Evolutionary conservation across 2,113 vertebrate species (phyloP).

Genomic region (Pelusios castaneus): DNA sequence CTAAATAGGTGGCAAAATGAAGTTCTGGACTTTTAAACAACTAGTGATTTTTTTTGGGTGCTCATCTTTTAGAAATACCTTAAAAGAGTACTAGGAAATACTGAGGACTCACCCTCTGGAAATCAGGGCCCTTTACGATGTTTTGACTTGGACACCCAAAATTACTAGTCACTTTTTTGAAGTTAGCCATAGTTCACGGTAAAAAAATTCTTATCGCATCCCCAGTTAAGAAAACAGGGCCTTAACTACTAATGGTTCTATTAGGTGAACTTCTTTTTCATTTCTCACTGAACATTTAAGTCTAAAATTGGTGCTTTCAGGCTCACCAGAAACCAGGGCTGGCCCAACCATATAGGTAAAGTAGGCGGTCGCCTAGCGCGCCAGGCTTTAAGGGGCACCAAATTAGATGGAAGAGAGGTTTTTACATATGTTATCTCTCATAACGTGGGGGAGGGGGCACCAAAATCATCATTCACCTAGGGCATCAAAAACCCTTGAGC

Average conservation of each 20-base stretch:
- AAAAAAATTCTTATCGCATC: not conserved
- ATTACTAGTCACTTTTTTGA: not conserved
- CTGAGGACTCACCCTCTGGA: not conserved
- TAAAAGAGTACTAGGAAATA: not conserved
- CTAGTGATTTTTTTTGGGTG: not conserved
- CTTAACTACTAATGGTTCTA: not conserved
- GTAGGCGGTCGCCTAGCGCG: too few relatives aligned
- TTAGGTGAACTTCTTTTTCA: not conserved
- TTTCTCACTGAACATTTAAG: not conserved
- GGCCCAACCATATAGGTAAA: too few relatives aligned
- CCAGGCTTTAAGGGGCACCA: too few relatives aligned
- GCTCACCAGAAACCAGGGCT: too few relatives aligned
- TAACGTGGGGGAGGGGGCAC: too few relatives aligned
- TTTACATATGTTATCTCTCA: too few relatives aligned
- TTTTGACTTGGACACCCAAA: not conserved
- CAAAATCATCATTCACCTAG: too few relatives aligned
- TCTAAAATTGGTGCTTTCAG: not conserved
- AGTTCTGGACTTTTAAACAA: not conserved
- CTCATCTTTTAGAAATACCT: not conserved
- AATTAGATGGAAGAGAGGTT: too few relatives aligned
- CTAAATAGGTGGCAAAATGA: not conserved
- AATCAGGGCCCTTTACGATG: not conserved
- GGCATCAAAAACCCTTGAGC: too few relatives aligned
- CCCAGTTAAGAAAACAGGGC: not conserved
- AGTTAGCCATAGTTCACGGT: not conserved